A percentile compares a stretch with the other conserved stretches of the same genome.
Conservation (phyloP, 2,888 invertebrate species). For the Rhabditoides inermis region DNA sequence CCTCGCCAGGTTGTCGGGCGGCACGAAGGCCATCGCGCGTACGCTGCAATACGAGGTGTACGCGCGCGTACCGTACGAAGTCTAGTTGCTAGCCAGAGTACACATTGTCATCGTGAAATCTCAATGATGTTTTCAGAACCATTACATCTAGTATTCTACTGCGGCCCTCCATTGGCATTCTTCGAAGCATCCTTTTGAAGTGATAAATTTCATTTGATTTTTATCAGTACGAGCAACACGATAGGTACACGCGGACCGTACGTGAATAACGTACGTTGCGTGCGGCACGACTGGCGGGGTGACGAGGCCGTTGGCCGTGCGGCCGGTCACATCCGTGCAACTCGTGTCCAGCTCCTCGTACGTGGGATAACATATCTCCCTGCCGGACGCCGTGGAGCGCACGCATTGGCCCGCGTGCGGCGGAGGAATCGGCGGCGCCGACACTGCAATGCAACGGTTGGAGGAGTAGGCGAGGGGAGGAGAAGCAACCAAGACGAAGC, state of each 20-base stretch:
- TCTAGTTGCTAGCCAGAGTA: too few species aligned
- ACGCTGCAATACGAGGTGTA: conserved; percentile 29
- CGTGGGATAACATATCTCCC: conserved; percentile 46
- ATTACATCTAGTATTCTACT: too few species aligned
- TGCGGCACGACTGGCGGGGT: conserved; percentile 45
- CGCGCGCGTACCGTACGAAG: too few species aligned
- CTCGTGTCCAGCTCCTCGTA: conserved; percentile 48
- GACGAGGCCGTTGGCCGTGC: conserved; percentile 30
- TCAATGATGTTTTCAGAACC: background rate
- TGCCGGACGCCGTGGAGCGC: conserved; percentile 30
- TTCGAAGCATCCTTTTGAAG: background rate
- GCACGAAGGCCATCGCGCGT: conserved; percentile 51
- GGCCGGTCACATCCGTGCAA: conserved; percentile 44
- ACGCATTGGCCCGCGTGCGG: conserved; percentile 45
- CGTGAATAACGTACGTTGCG: conserved; percentile 45
- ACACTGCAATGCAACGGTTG: conserved; percentile 32
- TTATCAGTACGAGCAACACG: too few species aligned
- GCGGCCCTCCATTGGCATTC: background rate
- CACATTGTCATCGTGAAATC: background rate
- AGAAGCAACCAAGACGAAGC: background rate
- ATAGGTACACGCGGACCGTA: too few species aligned
- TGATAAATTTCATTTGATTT: background rate
- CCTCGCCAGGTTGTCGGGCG: conserved; percentile 47
- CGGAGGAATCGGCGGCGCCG: conserved; percentile 50
- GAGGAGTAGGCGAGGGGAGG: background rate